Evolutionary conservation across 2,797 vertebrate genomes (phyloP).

Genomic region (Apogon hyalosoma): DNA sequence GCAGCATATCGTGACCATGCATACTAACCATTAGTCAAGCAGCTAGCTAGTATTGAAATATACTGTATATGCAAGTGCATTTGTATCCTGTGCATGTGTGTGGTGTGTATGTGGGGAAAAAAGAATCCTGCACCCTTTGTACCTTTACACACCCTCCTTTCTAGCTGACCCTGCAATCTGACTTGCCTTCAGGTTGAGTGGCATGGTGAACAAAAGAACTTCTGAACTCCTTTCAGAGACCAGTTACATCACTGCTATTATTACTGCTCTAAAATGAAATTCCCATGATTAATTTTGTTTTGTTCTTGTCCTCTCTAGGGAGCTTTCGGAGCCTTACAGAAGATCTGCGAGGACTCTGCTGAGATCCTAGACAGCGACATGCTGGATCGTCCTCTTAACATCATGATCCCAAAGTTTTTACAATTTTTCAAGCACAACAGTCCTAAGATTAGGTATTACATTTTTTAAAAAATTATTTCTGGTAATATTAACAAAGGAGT

Average conservation of each 20-base stretch:
- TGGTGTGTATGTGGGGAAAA: slow-evolving; percentile 6
- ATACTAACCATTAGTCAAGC: slow-evolving; percentile 59
- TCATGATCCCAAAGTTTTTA: slow-evolving; percentile 98
- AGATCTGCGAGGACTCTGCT: slow-evolving; percentile 98
- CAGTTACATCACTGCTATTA: background rate
- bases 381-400: slow-evolving; percentile 94
- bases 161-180: background rate
- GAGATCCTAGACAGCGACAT: slow-evolving; percentile 98
- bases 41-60: slow-evolving; percentile 27
- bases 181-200: background rate
- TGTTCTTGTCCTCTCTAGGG: slow-evolving; percentile 77
- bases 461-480: background rate
- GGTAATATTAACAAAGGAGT: too few species aligned
- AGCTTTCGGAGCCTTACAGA: slow-evolving; percentile 96
- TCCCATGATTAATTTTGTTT: background rate
- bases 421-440: slow-evolving; percentile 98
- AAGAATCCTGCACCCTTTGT: background rate
- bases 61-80: background rate
- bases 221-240: background rate
- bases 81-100: slow-evolving; percentile 7
- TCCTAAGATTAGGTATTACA: slow-evolving; percentile 92
- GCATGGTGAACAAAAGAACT: background rate
- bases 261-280: background rate
- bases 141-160: background rate
- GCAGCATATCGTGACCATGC: slow-evolving; percentile 67